A percentile compares a stretch with the other conserved stretches of the same genome.
phyloP scores from a whole-genome alignment of 2,797 vertebrate species.

The Rhinogobio ventralis region DNA sequence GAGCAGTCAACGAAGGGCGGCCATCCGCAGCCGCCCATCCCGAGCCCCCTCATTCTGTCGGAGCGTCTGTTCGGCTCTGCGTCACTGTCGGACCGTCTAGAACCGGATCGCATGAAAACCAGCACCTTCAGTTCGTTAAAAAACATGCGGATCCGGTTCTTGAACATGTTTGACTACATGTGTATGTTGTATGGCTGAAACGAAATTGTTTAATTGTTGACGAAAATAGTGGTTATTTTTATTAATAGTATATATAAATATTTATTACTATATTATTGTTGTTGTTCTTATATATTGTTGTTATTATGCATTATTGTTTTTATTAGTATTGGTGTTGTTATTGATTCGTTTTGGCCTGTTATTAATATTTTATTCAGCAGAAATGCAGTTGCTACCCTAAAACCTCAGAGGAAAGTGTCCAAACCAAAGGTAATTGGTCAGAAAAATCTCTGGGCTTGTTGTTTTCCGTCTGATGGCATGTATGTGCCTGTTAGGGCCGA shows the following conservation, averaged over 20 bases:
- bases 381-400: constrained; percentile 46
- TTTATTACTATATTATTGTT: constrained; percentile 25
- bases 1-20: constrained; percentile 90
- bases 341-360: constrained; percentile 39
- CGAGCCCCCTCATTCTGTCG: constrained; percentile 78
- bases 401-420: constrained; percentile 42
- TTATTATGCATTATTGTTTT: constrained; percentile 12
- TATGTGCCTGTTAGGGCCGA: constrained; percentile 76
- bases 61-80: constrained; percentile 75
- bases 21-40: constrained; percentile 92
- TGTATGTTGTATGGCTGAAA: constrained; percentile 38
- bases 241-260: neutral
- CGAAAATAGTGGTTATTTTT: neutral
- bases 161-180: constrained; percentile 89
- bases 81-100: constrained; percentile 86
- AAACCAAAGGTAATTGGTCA: constrained; percentile 37
- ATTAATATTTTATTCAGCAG: constrained; percentile 38
- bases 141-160: constrained; percentile 97
- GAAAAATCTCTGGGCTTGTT: constrained; percentile 45
- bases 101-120: constrained; percentile 92
- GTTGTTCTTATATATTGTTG: constrained; percentile 36
- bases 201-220: constrained; percentile 48
- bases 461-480: constrained; percentile 72
- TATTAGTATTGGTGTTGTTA: constrained; percentile 20
- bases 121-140: constrained; percentile 95